Base-by-base conservation (phyloP, 2,113 vertebrate genomes). In the Sylvia atricapilla region DNA sequence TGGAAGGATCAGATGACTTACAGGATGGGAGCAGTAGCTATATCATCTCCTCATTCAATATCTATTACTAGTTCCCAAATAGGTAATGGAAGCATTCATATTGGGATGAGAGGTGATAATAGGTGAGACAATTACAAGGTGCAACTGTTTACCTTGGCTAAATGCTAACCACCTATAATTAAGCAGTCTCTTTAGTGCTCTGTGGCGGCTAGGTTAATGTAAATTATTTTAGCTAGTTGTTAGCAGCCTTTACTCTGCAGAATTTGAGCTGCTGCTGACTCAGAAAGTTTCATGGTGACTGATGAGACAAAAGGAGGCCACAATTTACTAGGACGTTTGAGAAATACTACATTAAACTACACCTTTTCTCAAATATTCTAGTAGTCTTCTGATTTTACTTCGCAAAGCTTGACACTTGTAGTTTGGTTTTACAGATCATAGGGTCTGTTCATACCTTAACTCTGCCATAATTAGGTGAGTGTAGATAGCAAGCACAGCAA, bases 341-440 rank as follows among this genome's bases (percentile, higher is more conserved):
- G 74, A 87, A 91, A 72, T 72, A 39, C 89, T 84, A 63, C 77
- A 27, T 87, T 93, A 91, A 87, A n/a, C 22, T 21, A 37, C 14
- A 53, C 73, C 41, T 75, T 92, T 82, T 82, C 74, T 96, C 84
- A 89, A 72, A 60, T 94, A 59, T 47, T 87, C 31, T 63, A 47
- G 41, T 67, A 0, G 0, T 77, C 53, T 91, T 94, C 56, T 64
- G 58, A 87, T 89, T 91, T 87, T 89, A 56, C 58, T 84, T 87
- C 49, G 49, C 77, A 93, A 84, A 72, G 24, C 49, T 47, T 94
- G 93, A 89, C 77, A 89, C 87, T 79, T 87, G 70, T 66, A 84
- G 46, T 87, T 94, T 96, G 58, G 62, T 91, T 94, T 89, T 93
- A 46, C 58, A 95, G 78, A 91, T 92, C 62, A 60, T 89, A 52